Conservation (phyloP, 1,140 invertebrate species). For the Ooceraea biroi region DNA sequence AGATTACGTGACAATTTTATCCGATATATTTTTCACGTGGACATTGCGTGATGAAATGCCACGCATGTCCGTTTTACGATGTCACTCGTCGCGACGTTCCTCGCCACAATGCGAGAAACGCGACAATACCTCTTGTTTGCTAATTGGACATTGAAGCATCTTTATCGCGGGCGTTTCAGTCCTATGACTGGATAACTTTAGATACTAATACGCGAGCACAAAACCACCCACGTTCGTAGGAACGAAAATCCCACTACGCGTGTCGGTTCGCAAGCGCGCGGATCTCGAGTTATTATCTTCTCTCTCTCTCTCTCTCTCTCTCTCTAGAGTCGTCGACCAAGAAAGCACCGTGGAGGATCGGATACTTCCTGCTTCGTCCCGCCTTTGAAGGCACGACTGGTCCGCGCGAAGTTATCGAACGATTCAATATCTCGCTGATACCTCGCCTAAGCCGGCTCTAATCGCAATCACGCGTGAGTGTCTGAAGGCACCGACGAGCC, state of each 20-base stretch:
- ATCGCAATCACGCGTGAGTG: constrained; percentile 52
- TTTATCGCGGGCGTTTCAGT: constrained; percentile 37
- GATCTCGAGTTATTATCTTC: constrained; percentile 51
- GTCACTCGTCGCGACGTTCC: constrained; percentile 1
- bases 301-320: constrained; percentile 15
- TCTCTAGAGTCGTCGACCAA: constrained; percentile 22
- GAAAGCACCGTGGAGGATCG: constrained; percentile 53
- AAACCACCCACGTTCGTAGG: constrained; percentile 52
- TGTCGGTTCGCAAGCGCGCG: constrained; percentile 1
- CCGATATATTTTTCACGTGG: neutral
- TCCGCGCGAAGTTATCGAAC: constrained; percentile 54
- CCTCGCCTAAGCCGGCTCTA: constrained; percentile 58
- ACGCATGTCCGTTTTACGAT: constrained; percentile 1
- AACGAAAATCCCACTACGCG: constrained; percentile 33
- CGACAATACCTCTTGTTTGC: constrained; percentile 57
- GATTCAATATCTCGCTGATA: constrained; percentile 60
- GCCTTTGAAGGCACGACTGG: constrained; percentile 42
- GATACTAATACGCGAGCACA: constrained; percentile 48
- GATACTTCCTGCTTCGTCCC: constrained; percentile 54
- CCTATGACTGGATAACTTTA: constrained; percentile 57
- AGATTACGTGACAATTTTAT: neutral
- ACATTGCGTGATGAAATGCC: constrained; percentile 17
- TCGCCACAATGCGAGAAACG: constrained; percentile 22
- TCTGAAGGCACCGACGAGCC: constrained; percentile 62
- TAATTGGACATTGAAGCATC: constrained; percentile 60